Evolutionary conservation across 2,888 invertebrate species (phyloP).

Genomic region (Cyaniris semiargus): DNA sequence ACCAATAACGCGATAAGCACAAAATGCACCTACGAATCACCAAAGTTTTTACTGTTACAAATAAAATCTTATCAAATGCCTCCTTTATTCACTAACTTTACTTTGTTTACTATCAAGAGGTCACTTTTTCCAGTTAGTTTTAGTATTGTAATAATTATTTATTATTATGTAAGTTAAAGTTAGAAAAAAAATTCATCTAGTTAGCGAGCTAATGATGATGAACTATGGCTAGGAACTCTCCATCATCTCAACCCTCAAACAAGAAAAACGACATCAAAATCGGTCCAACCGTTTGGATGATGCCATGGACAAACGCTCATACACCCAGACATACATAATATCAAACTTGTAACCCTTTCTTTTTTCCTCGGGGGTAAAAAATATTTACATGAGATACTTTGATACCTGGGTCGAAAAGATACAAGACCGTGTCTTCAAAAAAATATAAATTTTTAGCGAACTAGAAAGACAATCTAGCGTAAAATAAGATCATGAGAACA

Average conservation of each 20-base stretch:
- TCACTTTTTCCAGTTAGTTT: background rate
- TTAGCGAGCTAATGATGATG: no score
- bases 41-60: slow-evolving; percentile 2
- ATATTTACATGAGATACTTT: no score
- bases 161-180: background rate
- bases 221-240: no score
- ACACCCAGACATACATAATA: no score
- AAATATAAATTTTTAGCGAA: background rate
- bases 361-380: no score
- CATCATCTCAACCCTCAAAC: no score
- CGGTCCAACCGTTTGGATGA: no score
- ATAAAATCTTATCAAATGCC: slow-evolving; percentile 5
- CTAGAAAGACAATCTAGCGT: background rate
- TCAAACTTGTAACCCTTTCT: no score
- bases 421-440: no score
- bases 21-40: background rate
- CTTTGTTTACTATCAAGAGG: background rate
- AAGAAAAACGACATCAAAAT: no score
- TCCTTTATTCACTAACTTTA: background rate
- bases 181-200: background rate
- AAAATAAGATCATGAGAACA: background rate
- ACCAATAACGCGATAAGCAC: background rate
- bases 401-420: no score
- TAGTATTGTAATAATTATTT: background rate
- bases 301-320: no score